Base-by-base conservation (phyloP, 2,888 invertebrate species). In the Strigamia crassipes region DNA sequence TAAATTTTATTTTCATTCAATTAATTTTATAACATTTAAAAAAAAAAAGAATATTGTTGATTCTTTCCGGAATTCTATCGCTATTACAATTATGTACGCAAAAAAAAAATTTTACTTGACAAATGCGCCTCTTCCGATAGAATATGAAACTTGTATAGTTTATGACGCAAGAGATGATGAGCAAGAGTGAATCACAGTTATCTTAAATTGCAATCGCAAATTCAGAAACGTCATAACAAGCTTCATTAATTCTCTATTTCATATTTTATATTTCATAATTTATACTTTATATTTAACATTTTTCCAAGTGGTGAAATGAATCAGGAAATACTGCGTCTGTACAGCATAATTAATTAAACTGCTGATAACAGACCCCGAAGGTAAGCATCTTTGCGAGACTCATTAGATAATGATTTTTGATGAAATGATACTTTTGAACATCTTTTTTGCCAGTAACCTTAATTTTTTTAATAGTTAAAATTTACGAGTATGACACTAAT, bases 401-500 rank as follows among this genome's bases (percentile, higher is more conserved):
- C 81, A 81, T 81, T 81, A 81, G 73, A 38, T 73, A 73, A 81
- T 81, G 81, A 73, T 81, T 81, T 73, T 73, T 73, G 73, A 80
- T 56, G 56, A n/a, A 23, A n/a, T 31, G 38, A 38, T 23, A 77
- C 18, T 56, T 56, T 18, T 18, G 18, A 56, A 46, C 46, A 46
- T 18, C 9, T 56, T 18, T 56, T 56, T 56, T 56, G 6, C 18
- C 18, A 56, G 6, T 9, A 15, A 6, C n/a, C n/a, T 6, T 56
- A 15, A n/a, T 56, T 56, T 18, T 56, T 56, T 56, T 18, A 56
- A 18, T 27, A 56, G 10, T 18, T 18, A 18, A 1, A 18, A 56
- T 56, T 56, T 56, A 18, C 18, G n/a, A 9, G n/a, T 56, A 18
- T 56, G n/a, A 9, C 18, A n/a, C 18, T 18, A n/a, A 9, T 18